Evolutionary conservation across 2,888 invertebrate genomes (phyloP).

Genomic region (Agrotis clavis): DNA sequence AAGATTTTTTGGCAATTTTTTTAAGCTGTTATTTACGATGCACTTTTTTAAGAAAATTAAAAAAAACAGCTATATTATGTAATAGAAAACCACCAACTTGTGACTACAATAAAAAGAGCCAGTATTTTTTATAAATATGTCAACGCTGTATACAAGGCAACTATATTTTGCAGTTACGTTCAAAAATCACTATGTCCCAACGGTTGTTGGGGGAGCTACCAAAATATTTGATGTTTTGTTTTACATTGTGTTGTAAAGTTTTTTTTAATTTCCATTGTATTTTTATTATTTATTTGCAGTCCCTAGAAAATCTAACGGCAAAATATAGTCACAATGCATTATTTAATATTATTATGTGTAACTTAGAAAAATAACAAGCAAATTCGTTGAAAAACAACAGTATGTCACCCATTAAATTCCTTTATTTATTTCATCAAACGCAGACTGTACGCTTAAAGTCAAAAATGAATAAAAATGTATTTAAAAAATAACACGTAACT

Average conservation of each 20-base stretch:
- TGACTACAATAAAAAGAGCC: conserved; percentile 40
- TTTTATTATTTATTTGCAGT: background rate
- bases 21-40: too few species aligned
- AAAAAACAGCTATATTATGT: conserved; percentile 1
- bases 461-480: conserved; percentile 37
- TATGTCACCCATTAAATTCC: conserved; percentile 19
- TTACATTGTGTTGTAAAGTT: too few species aligned
- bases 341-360: conserved; percentile 28
- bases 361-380: conserved; percentile 56
- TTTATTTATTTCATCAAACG: conserved; percentile 3
- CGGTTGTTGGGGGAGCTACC: background rate
- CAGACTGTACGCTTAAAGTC: background rate
- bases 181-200: background rate
- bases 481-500: conserved; percentile 44
- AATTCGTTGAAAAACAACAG: conserved; percentile 42
- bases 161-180: conserved; percentile 34
- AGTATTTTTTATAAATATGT: conserved; percentile 49
- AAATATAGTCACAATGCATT: conserved; percentile 34
- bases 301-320: conserved; percentile 4
- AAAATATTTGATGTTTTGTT: background rate
- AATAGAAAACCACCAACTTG: conserved; percentile 3
- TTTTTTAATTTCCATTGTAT: too few species aligned
- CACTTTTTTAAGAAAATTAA: too few species aligned
- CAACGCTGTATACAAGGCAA: conserved; percentile 33
- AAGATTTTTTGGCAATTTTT: background rate